A percentile compares a stretch with the other conserved stretches of the same genome.
Conservation (phyloP, 2,113 vertebrate genomes). For the Zosterops japonicus region DNA sequence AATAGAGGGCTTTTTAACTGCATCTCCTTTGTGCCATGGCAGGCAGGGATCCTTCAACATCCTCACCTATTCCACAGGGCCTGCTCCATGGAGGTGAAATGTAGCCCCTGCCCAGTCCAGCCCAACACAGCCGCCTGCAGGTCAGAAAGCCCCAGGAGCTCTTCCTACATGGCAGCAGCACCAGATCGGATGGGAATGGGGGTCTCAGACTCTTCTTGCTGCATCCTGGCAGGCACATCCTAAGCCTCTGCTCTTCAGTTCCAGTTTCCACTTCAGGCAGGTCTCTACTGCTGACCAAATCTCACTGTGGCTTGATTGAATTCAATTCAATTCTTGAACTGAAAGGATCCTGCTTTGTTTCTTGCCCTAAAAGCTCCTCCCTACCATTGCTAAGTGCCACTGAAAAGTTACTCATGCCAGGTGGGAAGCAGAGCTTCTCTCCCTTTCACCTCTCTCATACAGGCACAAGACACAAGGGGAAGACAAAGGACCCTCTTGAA, state of each 20-base stretch:
- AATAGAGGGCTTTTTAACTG: not conserved
- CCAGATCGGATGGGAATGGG: not conserved
- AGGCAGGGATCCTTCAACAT: not conserved
- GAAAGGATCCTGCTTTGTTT: not conserved
- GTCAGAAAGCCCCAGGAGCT: not conserved
- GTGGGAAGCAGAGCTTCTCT: not conserved
- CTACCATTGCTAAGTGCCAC: fast-evolving
- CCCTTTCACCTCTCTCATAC: not conserved
- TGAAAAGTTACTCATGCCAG: not conserved
- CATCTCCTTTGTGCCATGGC: fast-evolving
- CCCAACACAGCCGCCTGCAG: not conserved
- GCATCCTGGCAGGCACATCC: not conserved
- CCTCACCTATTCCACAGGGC: not conserved
- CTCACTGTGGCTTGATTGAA: not conserved
- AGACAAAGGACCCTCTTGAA: not conserved
- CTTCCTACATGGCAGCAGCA: not conserved
- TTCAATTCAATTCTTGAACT: not conserved
- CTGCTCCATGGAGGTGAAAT: fast-evolving
- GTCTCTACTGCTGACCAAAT: not conserved
- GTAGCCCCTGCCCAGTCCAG: not conserved
- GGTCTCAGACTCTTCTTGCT: not conserved
- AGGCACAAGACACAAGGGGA: not conserved
- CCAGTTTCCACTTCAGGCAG: not conserved
- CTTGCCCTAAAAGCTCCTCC: not conserved
- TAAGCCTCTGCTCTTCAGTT: not conserved